These are phyloP conservation scores for Actinopyga echinites DNA, from an alignment of 53 echinoderm and acorn worm genomes.

Conservation along the genomic window DNA sequence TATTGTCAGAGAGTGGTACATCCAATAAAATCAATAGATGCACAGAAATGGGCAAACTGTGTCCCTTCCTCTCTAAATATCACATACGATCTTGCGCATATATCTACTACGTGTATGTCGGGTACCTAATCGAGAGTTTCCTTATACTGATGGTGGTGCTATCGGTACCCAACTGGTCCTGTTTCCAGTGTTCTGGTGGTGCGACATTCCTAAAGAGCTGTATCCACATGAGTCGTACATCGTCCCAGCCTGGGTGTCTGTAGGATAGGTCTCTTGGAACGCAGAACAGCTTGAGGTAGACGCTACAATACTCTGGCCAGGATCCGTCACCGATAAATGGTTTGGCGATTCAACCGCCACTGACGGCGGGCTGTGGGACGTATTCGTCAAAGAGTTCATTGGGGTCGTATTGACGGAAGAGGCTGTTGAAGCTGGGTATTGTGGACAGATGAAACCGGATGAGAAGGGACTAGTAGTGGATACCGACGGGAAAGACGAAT, in stretches of 20 bases:
- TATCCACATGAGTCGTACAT: conserved; percentile 15
- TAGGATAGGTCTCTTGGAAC: conserved; percentile 23
- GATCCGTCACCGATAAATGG: conserved; percentile 1
- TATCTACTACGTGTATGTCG: no score
- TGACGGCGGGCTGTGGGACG: conserved; percentile 23
- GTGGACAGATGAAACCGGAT: neutral
- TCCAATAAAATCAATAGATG: no score
- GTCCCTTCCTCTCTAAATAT: no score
- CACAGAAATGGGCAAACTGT: no score
- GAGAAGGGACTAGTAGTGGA: neutral
- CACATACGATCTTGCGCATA: no score
- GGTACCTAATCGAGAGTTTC: no score
- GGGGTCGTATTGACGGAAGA: neutral
- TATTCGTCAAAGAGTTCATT: neutral
- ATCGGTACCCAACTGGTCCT: neutral
- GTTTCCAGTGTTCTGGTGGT: neutral
- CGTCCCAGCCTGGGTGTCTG: conserved; percentile 5
- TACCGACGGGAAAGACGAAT: conserved; percentile 8
- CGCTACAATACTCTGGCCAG: neutral
- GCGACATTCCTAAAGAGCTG: neutral
- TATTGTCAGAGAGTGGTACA: no score
- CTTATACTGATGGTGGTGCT: neutral
- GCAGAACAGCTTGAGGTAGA: conserved; percentile 3
- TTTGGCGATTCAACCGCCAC: neutral
- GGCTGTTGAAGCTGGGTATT: neutral